Base-by-base conservation (phyloP, 2,113 vertebrate species). In the Campylomormyrus numenius region DNA sequence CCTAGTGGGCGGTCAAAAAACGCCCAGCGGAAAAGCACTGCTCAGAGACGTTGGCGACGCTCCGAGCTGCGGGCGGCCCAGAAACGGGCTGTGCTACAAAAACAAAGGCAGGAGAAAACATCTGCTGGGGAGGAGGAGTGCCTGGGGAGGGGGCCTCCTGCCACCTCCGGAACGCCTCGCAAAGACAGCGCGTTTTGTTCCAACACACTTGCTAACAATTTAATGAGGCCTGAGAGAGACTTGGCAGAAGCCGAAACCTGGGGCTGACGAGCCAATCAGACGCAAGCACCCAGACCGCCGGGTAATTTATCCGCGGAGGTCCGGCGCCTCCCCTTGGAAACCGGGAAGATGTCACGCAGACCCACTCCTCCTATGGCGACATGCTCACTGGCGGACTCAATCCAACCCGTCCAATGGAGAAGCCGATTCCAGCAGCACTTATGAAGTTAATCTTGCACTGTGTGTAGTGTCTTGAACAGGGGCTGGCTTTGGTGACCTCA, bases 151-250 rank as follows among this genome's bases (percentile, higher is more conserved):
- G 5, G 27, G 48, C 17, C 84, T 17, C n/a, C 58, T 10, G 46
- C 27, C 27, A 52, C 58, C 56, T 70, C 85, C 27, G 24, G 49
- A 89, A 80, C 10, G 45, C 42, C 17, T 49, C 77, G 31, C 21
- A 80, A 77, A 74, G 89, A 87, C 56, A 35, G 31, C 45, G 11
- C 49, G 39, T 86, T 90, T 66, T 66, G 83, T 85, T 86, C 80
- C 89, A 87, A 19, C 58, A 66, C 42, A 39, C 42, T 53, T 46
- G 46, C 62, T 89, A 89, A 89, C 39, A 50, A 74, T 74, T 87
- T 87, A 70, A 90, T 77, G 84, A 77, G 62, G 89, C 84, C 89
- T 42, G 85, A 77, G 56, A 90, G 56, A 49, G 85, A 74, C 62
- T 52, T 87, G 84, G 53, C 89, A 50, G 89, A 48, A 42, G 48